Percentiles rank a stretch among this genome's conserved stretches.
Evolutionary conservation across 2,113 vertebrate species (phyloP).

Genomic region (Struthidea cinerea): DNA sequence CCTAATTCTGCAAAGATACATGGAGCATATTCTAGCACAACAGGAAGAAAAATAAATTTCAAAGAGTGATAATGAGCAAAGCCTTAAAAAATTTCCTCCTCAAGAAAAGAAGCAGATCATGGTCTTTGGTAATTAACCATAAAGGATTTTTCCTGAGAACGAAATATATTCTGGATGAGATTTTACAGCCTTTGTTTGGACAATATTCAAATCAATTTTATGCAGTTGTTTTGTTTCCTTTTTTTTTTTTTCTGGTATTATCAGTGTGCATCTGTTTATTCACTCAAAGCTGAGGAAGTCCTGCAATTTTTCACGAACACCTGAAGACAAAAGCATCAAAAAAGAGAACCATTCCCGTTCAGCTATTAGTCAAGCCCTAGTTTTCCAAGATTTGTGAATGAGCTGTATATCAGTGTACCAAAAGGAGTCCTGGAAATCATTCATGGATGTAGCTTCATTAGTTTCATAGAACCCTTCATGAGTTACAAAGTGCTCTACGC

Average conservation of each 20-base stretch:
- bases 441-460: neutral
- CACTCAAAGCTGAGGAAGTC: neutral
- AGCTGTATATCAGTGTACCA: neutral
- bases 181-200: neutral
- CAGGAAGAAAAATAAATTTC: neutral
- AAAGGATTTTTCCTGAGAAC: neutral
- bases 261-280: neutral
- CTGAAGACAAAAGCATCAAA: neutral
- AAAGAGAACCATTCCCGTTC: neutral
- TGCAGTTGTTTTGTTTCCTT: neutral
- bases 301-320: neutral
- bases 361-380: neutral
- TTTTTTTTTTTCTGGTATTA: no score
- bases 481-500: neutral
- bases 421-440: neutral
- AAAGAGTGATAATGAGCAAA: neutral
- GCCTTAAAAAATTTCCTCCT: neutral
- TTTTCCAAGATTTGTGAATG: neutral
- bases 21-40: neutral
- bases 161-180: neutral
- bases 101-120: neutral
- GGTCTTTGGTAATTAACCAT: neutral
- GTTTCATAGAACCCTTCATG: neutral
- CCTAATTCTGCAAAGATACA: neutral
- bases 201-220: neutral